Evolutionary conservation across 2,888 invertebrate species (phyloP), one percentile per base, ranked within the genome.

Genomic region (Lissocephala sabroskyi): DNA sequence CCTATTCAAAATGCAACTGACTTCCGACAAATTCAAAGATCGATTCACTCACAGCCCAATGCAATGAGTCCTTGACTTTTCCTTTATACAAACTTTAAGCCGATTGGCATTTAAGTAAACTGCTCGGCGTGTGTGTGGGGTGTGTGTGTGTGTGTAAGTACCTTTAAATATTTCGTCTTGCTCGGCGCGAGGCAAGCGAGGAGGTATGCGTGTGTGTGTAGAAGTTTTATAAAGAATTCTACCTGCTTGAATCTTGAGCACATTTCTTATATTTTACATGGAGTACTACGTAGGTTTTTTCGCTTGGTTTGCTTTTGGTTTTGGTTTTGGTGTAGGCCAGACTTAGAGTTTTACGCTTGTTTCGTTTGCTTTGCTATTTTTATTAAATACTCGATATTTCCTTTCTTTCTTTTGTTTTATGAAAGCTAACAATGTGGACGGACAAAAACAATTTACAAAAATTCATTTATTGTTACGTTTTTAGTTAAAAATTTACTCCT

Each of bases 381-480:
- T 14, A 18, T 33, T n/a, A n/a, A n/a, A n/a, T n/a, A n/a, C n/a
- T n/a, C 23, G 17, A 33, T 41, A 16, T 42, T 48, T 41, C n/a
- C 29, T 3, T 30, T 35, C 11, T 26, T 13, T 36, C 43, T 29
- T 49, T 32, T 47, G 40, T 44, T 33, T 79, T 77, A 80, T 80
- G 83, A 82, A 82, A 83, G 83, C 82, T 83, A 82, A 80, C 80
- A 82, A 82, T 81, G 82, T 82, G 82, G 82, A 82, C 82, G 82
- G 83, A 82, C 80, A 80, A 82, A 82, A 82, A 82, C 79, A 82
- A 79, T 79, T 73, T 79, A 75, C 79, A 79, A 71, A 74, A 75
- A 78, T 78, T 71, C 71, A 56, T 74, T 74, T 74, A 66, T 71
- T 75, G 68, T 70, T 70, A 68, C 70, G 68, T 73, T 13, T n/a